phyloP scores from a whole-genome alignment of 2,797 vertebrate genomes.

The Nothura maculosa region DNA sequence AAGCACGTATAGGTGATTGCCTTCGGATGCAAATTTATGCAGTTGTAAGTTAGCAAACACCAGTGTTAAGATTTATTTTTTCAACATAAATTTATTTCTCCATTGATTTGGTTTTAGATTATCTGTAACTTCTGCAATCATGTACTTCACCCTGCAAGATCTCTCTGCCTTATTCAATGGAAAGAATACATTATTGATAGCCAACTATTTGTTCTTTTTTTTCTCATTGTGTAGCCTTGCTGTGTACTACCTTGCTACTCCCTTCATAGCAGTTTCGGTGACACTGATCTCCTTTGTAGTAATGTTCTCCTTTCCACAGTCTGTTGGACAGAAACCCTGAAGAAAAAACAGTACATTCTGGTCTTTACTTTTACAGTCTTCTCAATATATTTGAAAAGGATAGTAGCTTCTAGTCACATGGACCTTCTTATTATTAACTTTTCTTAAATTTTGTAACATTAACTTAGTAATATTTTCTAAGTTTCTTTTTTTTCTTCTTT shows the following conservation, averaged over 20 bases:
- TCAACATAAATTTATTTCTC: not conserved
- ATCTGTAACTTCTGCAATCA: not conserved
- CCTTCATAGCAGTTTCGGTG: not conserved
- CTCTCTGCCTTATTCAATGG: not conserved
- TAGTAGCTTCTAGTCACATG: accelerated
- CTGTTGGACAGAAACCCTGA: not conserved
- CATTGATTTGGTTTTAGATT: not conserved
- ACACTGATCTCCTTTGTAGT: not conserved
- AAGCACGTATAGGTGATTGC: not conserved
- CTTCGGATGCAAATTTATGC: not conserved
- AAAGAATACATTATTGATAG: not conserved
- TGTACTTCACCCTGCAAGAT: not conserved
- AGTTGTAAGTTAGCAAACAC: not conserved
- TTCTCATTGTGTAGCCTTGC: not conserved
- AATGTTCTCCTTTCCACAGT: not conserved
- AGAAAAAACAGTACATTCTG: not conserved
- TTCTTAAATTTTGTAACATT: not conserved
- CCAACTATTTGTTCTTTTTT: not conserved
- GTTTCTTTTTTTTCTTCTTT: not conserved
- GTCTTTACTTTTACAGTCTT: not conserved
- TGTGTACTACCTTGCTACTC: not conserved
- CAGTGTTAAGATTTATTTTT: not conserved
- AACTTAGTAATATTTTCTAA: not conserved
- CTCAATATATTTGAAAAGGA: not conserved
- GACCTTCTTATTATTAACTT: not conserved